Evolutionary conservation across 2,113 vertebrate species (phyloP).

Genomic region (Scomber japonicus): DNA sequence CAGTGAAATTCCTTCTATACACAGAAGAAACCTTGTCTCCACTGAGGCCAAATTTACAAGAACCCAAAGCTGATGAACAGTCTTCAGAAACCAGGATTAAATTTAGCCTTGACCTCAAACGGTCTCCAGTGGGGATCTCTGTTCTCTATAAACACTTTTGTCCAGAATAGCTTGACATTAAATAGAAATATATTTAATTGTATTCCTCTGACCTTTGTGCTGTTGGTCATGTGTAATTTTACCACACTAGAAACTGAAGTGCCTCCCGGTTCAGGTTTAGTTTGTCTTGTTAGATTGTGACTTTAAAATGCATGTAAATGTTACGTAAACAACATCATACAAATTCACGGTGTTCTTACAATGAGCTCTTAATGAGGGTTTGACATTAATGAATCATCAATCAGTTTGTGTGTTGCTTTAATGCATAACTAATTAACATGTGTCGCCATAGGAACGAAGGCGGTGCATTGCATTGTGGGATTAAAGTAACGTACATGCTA

Average conservation of each 20-base stretch:
- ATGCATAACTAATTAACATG: no score
- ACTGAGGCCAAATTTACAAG: not conserved
- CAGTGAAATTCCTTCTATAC: conserved; percentile 26
- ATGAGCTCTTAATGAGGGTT: not conserved
- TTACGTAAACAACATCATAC: not conserved
- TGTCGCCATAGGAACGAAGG: not conserved
- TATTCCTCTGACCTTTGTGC: no score
- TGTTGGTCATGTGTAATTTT: no score
- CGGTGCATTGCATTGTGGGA: not conserved
- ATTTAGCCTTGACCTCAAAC: not conserved
- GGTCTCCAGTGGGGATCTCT: not conserved
- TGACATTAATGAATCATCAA: not conserved
- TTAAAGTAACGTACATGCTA: not conserved
- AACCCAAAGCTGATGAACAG: conserved; percentile 9
- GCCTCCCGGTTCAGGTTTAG: no score
- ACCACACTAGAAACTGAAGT: no score
- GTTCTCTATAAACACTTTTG: not conserved
- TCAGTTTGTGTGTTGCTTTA: not conserved
- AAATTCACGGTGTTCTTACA: not conserved
- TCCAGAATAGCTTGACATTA: no score
- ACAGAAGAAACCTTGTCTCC: conserved; percentile 28
- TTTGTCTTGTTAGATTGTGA: not conserved
- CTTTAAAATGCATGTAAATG: not conserved
- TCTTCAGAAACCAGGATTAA: not conserved
- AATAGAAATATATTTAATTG: no score